Evolutionary conservation across 2,888 invertebrate genomes (phyloP), one percentile per base, ranked within the genome.

Genomic region (Julus scandinavius): DNA sequence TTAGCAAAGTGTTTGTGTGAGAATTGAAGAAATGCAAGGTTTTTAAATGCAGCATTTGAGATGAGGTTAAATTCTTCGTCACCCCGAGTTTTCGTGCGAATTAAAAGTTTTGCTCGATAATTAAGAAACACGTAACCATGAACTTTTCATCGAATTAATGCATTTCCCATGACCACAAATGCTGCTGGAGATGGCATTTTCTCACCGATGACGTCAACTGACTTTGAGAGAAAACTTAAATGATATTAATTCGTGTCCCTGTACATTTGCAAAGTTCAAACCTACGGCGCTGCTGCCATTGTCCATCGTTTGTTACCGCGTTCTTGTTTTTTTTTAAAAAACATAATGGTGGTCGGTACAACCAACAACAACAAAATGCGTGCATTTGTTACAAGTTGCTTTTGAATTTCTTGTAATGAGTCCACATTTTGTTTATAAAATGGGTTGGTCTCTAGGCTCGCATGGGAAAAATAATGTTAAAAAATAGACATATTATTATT

Each of bases 331-430:
- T 38, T 38, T 29, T 29, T 20, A 29, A 72, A 20, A 29, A 80
- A 38, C 38, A 80, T 80, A 80, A 80, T 80, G 80, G 80, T 38
- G 80, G 38, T 5, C 13, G 80, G 80, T 15, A 80, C 80, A 29
- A 15, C 80, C 13, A 15, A 38, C 80, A 80, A 80, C 80, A 80
- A 80, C 38, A 80, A 80, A 80, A 80, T 80, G 17, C 13, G 15
- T 38, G 80, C 80, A 80, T 63, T 63, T 7, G 20, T 63, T 20
- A 7, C 20, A 4, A 63, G 63, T 63, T 63, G 63, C 80, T 80
- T 80, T 80, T 80, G 80, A 80, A 80, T 80, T 80, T 80, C 38
- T 80, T 3, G 80, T 80, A 80, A 80, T 80, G 80, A 80, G 80
- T 80, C 80, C 80, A 13, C 80, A 80, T 80, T 80, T 80, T 15